These are phyloP conservation scores for Drosophila novamexicana DNA, from an alignment of 1,140 invertebrate species.

Conservation along the genomic window DNA sequence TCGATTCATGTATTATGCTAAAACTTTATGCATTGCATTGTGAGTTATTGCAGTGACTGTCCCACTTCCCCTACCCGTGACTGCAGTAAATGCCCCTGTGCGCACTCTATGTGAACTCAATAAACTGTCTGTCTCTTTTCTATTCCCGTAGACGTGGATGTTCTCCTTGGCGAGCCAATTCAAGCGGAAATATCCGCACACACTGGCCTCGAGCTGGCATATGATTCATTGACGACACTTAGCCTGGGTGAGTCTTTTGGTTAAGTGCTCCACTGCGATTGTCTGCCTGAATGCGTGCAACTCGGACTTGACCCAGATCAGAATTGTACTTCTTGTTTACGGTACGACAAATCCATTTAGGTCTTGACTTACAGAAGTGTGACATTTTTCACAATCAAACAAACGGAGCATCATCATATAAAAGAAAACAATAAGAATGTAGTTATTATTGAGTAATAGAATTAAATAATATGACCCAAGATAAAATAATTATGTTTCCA, in stretches of 20 bases:
- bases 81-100: too few relatives aligned
- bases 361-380: background rate
- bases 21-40: slow-evolving; percentile 64
- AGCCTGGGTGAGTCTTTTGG: slow-evolving; percentile 85
- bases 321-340: background rate
- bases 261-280: slow-evolving; percentile 57
- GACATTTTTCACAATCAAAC: too few relatives aligned
- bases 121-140: slow-evolving; percentile 25
- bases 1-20: slow-evolving; percentile 61
- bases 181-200: slow-evolving; percentile 86
- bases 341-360: background rate
- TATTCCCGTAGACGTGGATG: slow-evolving; percentile 86
- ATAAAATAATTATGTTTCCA: too few relatives aligned
- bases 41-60: slow-evolving; percentile 45
- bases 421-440: too few relatives aligned
- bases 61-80: too few relatives aligned
- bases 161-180: slow-evolving; percentile 87
- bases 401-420: too few relatives aligned
- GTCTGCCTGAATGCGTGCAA: slow-evolving; percentile 34
- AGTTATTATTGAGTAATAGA: too few relatives aligned
- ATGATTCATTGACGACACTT: slow-evolving; percentile 86
- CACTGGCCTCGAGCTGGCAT: slow-evolving; percentile 87
- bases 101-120: slow-evolving; percentile 9
- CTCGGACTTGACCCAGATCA: slow-evolving; percentile 68
- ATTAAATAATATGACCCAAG: too few relatives aligned